Conservation (phyloP, 2,888 invertebrate species). For the Polylopha cassiicola region DNA sequence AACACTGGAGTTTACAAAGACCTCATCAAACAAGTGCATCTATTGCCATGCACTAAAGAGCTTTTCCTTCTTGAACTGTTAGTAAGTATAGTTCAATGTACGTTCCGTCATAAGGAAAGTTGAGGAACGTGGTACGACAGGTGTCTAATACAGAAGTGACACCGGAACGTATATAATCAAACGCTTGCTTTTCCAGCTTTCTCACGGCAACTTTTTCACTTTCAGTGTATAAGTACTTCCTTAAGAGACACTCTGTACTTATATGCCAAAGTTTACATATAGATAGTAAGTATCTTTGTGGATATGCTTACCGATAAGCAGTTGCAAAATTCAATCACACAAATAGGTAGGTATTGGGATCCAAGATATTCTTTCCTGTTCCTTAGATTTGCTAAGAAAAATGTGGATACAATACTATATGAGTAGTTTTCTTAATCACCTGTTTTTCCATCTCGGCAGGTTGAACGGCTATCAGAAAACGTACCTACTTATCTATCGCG, state of each 20-base stretch:
- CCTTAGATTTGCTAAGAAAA: no score
- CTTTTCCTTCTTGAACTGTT: slow-evolving; percentile 53
- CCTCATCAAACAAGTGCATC: slow-evolving; percentile 27
- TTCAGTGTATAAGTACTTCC: slow-evolving; percentile 10
- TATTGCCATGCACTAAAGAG: slow-evolving; percentile 32
- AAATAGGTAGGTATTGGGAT: no score
- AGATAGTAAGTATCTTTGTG: no score
- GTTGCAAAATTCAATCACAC: no score
- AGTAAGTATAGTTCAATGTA: slow-evolving; percentile 41
- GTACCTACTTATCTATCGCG: slow-evolving; percentile 14
- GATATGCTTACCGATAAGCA: no score
- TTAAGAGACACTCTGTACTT: background rate
- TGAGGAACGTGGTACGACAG: slow-evolving; percentile 44
- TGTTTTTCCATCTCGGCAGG: slow-evolving; percentile 1
- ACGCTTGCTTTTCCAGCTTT: slow-evolving; percentile 29
- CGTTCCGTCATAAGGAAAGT: slow-evolving; percentile 53
- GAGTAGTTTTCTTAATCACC: background rate
- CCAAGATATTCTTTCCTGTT: no score
- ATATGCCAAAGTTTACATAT: no score
- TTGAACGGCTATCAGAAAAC: no score
- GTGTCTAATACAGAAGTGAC: slow-evolving; percentile 29
- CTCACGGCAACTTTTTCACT: slow-evolving; percentile 7
- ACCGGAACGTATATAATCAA: slow-evolving; percentile 27
- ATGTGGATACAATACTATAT: no score
- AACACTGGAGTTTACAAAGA: background rate